These are phyloP conservation scores for Coptodon bakossiorum DNA, from an alignment of 2,113 vertebrate genomes.

Conservation along the genomic window DNA sequence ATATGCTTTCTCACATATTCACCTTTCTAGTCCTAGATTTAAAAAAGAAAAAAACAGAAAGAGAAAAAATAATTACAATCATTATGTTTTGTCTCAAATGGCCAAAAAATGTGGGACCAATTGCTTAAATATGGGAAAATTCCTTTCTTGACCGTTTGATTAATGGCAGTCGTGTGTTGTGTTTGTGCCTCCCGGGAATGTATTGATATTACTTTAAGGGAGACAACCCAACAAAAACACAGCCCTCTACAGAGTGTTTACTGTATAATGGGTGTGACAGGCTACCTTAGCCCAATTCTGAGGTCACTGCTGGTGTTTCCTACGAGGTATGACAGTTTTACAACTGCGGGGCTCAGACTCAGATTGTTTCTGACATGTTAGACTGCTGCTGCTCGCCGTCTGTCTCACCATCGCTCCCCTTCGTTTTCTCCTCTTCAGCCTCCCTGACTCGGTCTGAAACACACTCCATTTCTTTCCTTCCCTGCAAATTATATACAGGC, in stretches of 20 bases:
- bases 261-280: slow-evolving; percentile 51
- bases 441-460: slow-evolving; percentile 3
- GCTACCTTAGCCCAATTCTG: slow-evolving; percentile 32
- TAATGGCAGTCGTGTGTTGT: slow-evolving; percentile 42
- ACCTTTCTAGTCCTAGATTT: background rate
- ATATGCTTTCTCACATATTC: background rate
- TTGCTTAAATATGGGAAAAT: slow-evolving; percentile 49
- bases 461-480: slow-evolving; percentile 7
- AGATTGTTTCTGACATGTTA: slow-evolving; percentile 46
- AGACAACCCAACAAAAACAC: slow-evolving; percentile 51
- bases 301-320: slow-evolving; percentile 51
- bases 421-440: slow-evolving; percentile 1
- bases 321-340: slow-evolving; percentile 53
- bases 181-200: slow-evolving; percentile 7
- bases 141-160: slow-evolving; percentile 28
- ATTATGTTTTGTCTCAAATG: slow-evolving; percentile 35
- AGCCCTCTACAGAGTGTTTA: slow-evolving; percentile 45
- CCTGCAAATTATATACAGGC: slow-evolving; percentile 24
- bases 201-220: slow-evolving; percentile 29
- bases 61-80: background rate
- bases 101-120: slow-evolving; percentile 23
- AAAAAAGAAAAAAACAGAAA: background rate
- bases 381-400: slow-evolving; percentile 28
- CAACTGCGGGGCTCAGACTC: slow-evolving; percentile 15
- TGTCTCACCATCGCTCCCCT: background rate